phyloP scores from a whole-genome alignment of 2,113 vertebrate genomes.

The Tyrannus savana region DNA sequence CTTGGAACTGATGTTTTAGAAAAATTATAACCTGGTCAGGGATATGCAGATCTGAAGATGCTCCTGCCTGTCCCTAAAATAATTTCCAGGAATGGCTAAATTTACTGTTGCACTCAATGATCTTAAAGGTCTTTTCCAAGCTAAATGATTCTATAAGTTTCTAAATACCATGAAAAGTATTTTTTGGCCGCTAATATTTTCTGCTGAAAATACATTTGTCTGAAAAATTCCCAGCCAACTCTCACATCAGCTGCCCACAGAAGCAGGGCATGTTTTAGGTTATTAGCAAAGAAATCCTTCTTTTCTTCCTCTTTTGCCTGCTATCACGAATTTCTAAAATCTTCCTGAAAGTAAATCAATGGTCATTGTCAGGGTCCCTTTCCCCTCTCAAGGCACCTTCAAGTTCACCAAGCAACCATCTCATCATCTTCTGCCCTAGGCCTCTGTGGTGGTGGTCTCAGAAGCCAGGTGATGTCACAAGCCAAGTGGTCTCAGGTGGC shows the following conservation, averaged over 20 bases:
- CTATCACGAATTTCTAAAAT: background rate
- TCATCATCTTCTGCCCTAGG: background rate
- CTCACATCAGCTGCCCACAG: background rate
- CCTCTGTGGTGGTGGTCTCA: background rate
- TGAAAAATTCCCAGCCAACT: background rate
- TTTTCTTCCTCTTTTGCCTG: background rate
- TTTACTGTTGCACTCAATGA: background rate
- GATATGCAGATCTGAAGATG: background rate
- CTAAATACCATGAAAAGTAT: background rate
- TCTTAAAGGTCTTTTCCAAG: background rate
- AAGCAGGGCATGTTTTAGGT: accelerated
- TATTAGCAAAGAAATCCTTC: background rate
- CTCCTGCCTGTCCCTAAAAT: background rate
- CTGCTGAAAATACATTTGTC: background rate
- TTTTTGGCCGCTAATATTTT: background rate
- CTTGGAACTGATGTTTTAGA: background rate
- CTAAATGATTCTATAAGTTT: background rate
- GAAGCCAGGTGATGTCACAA: background rate
- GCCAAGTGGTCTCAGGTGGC: background rate
- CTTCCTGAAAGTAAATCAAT: background rate
- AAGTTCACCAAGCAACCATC: background rate
- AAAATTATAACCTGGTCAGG: background rate
- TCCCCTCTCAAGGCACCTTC: background rate
- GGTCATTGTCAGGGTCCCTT: background rate
- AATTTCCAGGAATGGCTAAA: background rate